A percentile compares a stretch with the other conserved stretches of the same genome.
Conservation (phyloP, 2,113 vertebrate species). For the Tursiops truncatus region DNA sequence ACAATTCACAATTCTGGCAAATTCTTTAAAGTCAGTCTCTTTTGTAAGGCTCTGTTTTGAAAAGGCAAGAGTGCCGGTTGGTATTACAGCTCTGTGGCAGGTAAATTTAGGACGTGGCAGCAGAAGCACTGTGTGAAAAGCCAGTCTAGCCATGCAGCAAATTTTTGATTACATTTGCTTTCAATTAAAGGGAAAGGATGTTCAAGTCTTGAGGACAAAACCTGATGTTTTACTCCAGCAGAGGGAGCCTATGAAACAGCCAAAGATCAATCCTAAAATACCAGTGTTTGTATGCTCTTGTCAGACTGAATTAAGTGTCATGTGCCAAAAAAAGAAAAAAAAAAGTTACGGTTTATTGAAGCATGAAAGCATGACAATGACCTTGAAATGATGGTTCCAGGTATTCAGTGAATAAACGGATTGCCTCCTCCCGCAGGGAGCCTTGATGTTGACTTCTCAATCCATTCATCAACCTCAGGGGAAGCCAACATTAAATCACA, state of each 20-base stretch:
- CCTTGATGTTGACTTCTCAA: not conserved
- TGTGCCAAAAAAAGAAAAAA: not conserved
- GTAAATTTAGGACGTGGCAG: conserved; percentile 15
- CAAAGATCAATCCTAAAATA: conserved; percentile 43
- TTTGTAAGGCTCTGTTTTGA: conserved; percentile 50
- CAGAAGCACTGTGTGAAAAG: conserved; percentile 44
- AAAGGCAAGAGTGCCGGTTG: conserved; percentile 14
- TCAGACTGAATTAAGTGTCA: conserved; percentile 28
- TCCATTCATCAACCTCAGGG: not conserved
- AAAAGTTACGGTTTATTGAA: not conserved
- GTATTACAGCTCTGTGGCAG: not conserved
- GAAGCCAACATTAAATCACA: not conserved
- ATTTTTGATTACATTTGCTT: conserved; percentile 51
- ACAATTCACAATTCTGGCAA: conserved; percentile 43
- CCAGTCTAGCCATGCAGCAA: conserved; percentile 36
- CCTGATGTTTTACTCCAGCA: conserved; percentile 75
- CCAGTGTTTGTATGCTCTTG: not conserved
- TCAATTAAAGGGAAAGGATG: conserved; percentile 42
- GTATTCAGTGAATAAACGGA: not conserved
- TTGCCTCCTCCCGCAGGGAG: not conserved
- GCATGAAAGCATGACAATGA: conserved; percentile 33
- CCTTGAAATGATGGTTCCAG: conserved; percentile 50
- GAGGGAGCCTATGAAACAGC: conserved; percentile 81
- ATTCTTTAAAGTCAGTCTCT: conserved; percentile 48
- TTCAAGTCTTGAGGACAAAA: conserved; percentile 26